Percentiles rank a stretch among this genome's conserved stretches.
These are phyloP conservation scores for Phataginus tetradactyla DNA, from an alignment of 2,797 vertebrate genomes.

Conservation along the genomic window DNA sequence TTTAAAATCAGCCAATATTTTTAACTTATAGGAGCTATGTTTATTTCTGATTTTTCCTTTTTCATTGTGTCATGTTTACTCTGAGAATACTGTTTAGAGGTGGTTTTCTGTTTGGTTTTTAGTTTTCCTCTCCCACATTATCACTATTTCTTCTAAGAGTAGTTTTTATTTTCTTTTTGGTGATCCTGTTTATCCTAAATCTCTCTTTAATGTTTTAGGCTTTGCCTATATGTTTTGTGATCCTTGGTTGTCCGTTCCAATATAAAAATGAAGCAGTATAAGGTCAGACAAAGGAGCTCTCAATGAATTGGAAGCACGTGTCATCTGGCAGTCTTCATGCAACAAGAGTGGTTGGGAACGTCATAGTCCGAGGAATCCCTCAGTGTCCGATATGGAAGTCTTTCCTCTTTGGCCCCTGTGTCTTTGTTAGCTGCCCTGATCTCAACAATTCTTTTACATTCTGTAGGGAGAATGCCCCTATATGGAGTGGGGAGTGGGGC, in stretches of 20 bases:
- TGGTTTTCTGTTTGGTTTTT: not conserved
- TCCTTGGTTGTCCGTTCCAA: not conserved
- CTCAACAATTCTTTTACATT: not conserved
- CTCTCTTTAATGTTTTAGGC: not conserved
- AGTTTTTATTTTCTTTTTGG: not conserved
- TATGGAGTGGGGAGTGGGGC: not conserved
- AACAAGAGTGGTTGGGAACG: accelerated
- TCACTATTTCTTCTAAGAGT: not conserved
- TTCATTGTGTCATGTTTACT: not conserved
- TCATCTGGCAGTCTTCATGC: too few species aligned
- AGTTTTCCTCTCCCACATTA: not conserved
- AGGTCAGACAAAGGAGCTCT: not conserved
- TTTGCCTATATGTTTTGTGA: not conserved
- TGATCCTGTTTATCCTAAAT: not conserved
- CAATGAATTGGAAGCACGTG: not conserved
- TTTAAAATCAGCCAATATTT: not conserved
- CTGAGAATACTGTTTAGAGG: not conserved
- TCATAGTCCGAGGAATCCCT: not conserved
- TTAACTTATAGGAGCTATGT: not conserved
- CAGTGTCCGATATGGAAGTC: accelerated
- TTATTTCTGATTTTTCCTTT: not conserved
- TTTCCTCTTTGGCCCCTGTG: accelerated
- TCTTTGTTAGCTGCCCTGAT: not conserved
- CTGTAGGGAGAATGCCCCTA: not conserved
- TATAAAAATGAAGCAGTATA: not conserved